phyloP scores from a whole-genome alignment of 2,113 vertebrate species.

The Sturnus vulgaris region DNA sequence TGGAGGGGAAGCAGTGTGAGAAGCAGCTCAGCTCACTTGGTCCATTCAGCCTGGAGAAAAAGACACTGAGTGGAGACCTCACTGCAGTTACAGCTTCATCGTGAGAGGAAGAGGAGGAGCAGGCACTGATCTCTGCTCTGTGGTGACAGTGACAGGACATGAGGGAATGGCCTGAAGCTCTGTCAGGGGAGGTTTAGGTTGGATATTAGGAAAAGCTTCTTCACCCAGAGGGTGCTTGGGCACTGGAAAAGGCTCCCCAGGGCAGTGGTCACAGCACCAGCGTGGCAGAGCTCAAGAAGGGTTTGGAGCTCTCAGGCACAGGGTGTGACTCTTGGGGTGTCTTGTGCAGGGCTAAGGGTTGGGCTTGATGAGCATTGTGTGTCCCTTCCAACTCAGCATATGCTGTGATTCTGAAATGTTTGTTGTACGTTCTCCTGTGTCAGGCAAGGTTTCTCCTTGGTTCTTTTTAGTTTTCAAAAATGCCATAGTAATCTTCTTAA shows the following conservation, averaged over 20 bases:
- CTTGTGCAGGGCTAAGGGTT: background rate
- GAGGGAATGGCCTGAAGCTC: background rate
- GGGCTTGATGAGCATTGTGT: background rate
- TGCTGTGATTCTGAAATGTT: background rate
- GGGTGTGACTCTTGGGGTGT: background rate
- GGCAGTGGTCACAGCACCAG: background rate
- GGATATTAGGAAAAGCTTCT: background rate
- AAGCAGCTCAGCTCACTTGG: background rate
- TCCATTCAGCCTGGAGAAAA: background rate
- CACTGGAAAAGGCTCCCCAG: background rate
- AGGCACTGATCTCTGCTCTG: background rate
- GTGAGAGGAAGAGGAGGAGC: background rate
- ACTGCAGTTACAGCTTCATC: background rate
- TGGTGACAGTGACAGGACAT: background rate
- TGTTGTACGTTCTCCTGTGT: background rate
- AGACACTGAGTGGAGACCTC: background rate
- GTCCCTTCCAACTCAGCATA: background rate
- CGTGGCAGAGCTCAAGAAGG: background rate
- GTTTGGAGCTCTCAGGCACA: no score
- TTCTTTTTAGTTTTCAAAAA: slow-evolving; percentile 22
- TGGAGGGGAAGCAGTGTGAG: rapidly evolving
- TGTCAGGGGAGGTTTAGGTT: background rate
- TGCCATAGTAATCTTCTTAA: background rate
- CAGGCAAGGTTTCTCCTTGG: background rate
- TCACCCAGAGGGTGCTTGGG: background rate